Conservation (phyloP, 2,113 vertebrate species). For the Thamnaconus septentrionalis region DNA sequence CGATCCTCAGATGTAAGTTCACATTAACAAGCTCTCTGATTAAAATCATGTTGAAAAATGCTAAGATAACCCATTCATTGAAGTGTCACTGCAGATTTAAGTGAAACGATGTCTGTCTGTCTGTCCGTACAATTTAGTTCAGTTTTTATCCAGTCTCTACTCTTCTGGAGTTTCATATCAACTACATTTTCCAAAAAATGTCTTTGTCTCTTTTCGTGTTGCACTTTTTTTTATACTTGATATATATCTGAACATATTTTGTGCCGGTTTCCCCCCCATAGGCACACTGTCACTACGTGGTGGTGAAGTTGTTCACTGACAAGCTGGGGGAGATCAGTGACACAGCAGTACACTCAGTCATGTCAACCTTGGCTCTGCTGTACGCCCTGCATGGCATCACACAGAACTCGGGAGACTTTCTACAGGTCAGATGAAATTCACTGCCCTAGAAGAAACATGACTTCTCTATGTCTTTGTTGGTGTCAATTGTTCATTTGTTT, state of each 20-base stretch:
- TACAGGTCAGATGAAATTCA: conserved; percentile 78
- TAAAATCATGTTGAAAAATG: too few relatives aligned
- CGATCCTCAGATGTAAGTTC: conserved; percentile 88
- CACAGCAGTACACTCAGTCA: conserved; percentile 74
- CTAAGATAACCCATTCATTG: too few relatives aligned
- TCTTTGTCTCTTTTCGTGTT: neutral
- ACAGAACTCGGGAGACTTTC: conserved; percentile 87
- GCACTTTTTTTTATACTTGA: neutral
- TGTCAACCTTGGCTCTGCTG: conserved; percentile 84
- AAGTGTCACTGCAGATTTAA: too few relatives aligned
- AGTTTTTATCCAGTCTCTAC: too few relatives aligned
- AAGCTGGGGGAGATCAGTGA: conserved; percentile 82
- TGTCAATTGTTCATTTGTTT: too few relatives aligned
- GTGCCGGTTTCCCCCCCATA: conserved; percentile 37
- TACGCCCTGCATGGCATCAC: conserved; percentile 88
- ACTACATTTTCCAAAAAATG: too few relatives aligned
- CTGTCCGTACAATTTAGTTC: too few relatives aligned
- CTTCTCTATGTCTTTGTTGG: too few relatives aligned
- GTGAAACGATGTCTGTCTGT: too few relatives aligned
- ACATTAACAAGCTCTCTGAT: neutral
- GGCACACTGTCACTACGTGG: conserved; percentile 96
- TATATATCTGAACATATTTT: too few relatives aligned
- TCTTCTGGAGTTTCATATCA: too few relatives aligned
- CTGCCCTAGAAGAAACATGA: neutral
- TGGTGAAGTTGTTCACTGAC: conserved; percentile 88